These are phyloP conservation scores for Drosophila guanche DNA, from an alignment of 1,140 invertebrate species.

Conservation along the genomic window DNA sequence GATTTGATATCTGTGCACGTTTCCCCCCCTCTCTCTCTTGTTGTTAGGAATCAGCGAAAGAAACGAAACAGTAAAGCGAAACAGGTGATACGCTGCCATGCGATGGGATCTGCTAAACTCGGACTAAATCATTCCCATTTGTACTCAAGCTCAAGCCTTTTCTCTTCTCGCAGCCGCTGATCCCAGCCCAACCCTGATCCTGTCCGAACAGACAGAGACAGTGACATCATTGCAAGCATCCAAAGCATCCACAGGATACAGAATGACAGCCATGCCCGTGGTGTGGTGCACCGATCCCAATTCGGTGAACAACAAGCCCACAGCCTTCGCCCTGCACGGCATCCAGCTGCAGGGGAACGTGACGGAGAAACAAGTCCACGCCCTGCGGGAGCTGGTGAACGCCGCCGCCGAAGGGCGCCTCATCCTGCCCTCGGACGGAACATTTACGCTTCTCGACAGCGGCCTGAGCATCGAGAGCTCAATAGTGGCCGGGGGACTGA, in stretches of 20 bases:
- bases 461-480: conserved; percentile 82
- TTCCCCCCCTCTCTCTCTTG: too few species aligned
- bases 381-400: conserved; percentile 79
- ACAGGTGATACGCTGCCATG: background rate
- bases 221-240: too few species aligned
- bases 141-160: conserved; percentile 13
- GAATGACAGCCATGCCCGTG: conserved; percentile 80
- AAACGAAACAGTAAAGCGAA: conserved; percentile 35
- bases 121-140: background rate
- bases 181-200: background rate
- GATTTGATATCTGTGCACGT: too few species aligned
- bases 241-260: background rate
- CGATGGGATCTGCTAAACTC: too few species aligned
- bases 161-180: conserved; percentile 22
- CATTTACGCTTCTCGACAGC: conserved; percentile 78
- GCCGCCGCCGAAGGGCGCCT: conserved; percentile 82
- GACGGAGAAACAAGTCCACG: conserved; percentile 80
- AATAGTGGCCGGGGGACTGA: conserved; percentile 50
- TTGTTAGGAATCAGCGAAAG: conserved; percentile 5
- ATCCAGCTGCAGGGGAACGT: conserved; percentile 83
- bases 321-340: conserved; percentile 82
- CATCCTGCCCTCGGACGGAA: conserved; percentile 80
- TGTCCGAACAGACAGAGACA: conserved; percentile 1
- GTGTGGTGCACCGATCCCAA: conserved; percentile 83
- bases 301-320: conserved; percentile 83